Base-by-base conservation (phyloP, 2,888 invertebrate genomes). In the Prosapia bicincta region DNA sequence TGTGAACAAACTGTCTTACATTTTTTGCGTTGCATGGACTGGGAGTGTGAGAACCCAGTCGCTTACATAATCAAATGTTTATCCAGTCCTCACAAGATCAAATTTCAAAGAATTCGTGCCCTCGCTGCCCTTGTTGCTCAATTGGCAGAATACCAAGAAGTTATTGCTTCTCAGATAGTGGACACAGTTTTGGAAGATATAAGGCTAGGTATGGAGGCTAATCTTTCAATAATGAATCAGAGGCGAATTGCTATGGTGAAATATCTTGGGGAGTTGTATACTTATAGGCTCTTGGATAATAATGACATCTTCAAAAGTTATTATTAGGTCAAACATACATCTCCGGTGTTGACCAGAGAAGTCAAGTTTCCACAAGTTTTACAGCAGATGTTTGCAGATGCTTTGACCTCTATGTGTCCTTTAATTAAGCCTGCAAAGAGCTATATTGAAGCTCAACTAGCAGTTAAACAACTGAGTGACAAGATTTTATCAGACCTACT, bases 181-280 rank as follows among this genome's bases (percentile, higher is more conserved):
- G 99, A 99, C 84, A 93, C 94, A 20, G 94, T 99, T 0, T 87
- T 99, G 73, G 99, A 99, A 87, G 97, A 98, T 83, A 96, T 99
- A 79, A 88, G 98, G 76, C 87, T 97, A 3, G 97, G 97, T 0
- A 89, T 94, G 86, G 94, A 94, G 84, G 88, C 93, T 6, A 95
- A 97, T 82, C 90, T 95, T 77, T 94, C 97, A 0, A 93, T 95
- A 83, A 94, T 93, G 84, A 98, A 99, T 83, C 99, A 99, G 85
- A 89, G 96, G 65, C 88, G 97, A 79, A 93, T 99, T 72, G 96
- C 98, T 3, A 95, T 96, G 86, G 93, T 96, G n/a, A 93, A 95
- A 84, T 99, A 96, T 85, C 87, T 99, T 25, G 99, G 98, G 3
- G 98, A 99, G 84, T 86, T 99, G 69, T 99, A 99, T 85, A 99